Base-by-base conservation (phyloP, 2,797 vertebrate species). In the Champsocephalus esox region DNA sequence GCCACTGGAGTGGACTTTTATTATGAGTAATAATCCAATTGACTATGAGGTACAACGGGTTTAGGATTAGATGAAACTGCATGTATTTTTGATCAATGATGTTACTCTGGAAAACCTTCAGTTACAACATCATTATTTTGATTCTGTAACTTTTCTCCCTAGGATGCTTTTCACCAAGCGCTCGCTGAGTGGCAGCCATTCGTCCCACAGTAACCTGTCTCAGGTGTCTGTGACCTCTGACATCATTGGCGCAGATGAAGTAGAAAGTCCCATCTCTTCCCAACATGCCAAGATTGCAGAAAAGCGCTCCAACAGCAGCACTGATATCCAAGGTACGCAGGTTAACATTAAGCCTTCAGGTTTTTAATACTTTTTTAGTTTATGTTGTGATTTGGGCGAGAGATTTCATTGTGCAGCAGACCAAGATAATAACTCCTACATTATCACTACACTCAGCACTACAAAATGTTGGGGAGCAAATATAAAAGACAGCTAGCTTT, bases 301-400 rank as follows among this genome's bases (percentile, higher is more conserved):
- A 75, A 95, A 96, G 73, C 94, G 95, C 51, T 97, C 96, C 65
- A 96, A 96, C 73, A 96, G 95, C 80, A 96, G 83, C 91, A 90
- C 92, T 4, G 97, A 99, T 87, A 90, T 96, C 62, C 96, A 97
- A 93, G 96, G 98, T 99, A 94, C 3, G 43, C 28, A 13, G 52
- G 8, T 19, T 19, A 32, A 57, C 44, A 46, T 34, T 6, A 11
- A 34, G 43, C 52, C 24, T 28, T 5, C 34, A 3, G 7, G 41
- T 2, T 13, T 58, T 16, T 45, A 7, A 9, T 41, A 4, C 19
- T 56, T 11, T 38, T 21, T 16, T 28, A 32, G 21, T 44, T 6
- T 9, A 12, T 73, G 46, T 32, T 12, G 34, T 32, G 24, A 28
- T 60, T 13, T 9, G 4, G 12, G 13, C 1, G 19, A 38, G 17